Evolutionary conservation across 1,140 invertebrate species (phyloP), one percentile per base, ranked within the genome.

Genomic region (Magallana angulata): DNA sequence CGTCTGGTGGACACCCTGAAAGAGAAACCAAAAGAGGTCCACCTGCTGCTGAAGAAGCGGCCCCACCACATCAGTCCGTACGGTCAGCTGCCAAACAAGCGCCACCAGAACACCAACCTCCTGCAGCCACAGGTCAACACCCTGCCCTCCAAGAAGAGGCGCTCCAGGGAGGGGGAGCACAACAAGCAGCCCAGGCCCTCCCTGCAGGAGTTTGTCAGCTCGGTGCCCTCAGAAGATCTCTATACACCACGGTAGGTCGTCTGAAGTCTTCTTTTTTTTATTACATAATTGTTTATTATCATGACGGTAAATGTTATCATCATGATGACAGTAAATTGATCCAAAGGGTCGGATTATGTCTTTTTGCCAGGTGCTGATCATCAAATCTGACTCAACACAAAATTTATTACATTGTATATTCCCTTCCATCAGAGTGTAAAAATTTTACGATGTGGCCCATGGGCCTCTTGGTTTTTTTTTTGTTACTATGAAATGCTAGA

Each of bases 61-160:
- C 98, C 98, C 0, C 96, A 96, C 71, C 97, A 98, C 91, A 97
- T 97, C 3, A 97, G 97, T 94, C 97, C 97, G 82, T 97, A 97
- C 92, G 97, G 97, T 5, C 97, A 97, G 92, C 97, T 97, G 68
- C 88, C 89, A 24, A 92, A 92, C 82, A 89, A 89, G 82, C 88
- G 91, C 14, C 90, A 90, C 57, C 89, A 88, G 82, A 89, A 89
- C 68, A 89, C 87, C 16, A 89, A 91, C 76, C 91, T 91, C 60
- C 92, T 91, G 59, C 86, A 88, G 1, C 86, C 86, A 11, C 91
- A 93, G 36, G 91, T 90, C 5, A 90, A 91, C 1, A 94, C 94
- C 11, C 86, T 94, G 36, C 94, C 94, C 7, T 94, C 92, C 30
- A 93, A 93, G 89, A 94, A 93, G 82, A 57, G 92, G 48, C 84